Evolutionary conservation across 2,797 vertebrate species (phyloP).

Genomic region (Sebastes matsubarae): DNA sequence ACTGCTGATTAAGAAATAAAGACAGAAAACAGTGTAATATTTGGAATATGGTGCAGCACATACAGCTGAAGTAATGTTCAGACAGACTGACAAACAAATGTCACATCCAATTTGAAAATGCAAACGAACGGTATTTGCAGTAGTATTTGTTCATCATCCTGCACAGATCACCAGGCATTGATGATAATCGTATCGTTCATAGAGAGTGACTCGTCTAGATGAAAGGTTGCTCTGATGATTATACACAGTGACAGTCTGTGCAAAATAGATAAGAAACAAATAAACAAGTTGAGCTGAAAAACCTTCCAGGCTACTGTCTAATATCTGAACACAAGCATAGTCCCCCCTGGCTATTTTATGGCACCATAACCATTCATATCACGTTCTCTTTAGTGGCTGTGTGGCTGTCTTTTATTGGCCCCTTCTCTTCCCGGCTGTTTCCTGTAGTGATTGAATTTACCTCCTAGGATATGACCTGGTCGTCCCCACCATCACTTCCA

Average conservation of each 20-base stretch:
- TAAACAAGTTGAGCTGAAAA: slow-evolving; percentile 19
- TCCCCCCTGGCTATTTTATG: slow-evolving; percentile 13
- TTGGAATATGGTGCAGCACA: too few relatives aligned
- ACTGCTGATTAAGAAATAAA: neutral
- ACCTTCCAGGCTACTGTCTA: slow-evolving; percentile 9
- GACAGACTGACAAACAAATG: neutral
- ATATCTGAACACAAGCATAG: slow-evolving; percentile 12
- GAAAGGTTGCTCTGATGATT: neutral
- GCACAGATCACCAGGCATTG: slow-evolving; percentile 2
- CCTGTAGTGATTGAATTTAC: slow-evolving; percentile 78
- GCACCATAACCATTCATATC: slow-evolving; percentile 49
- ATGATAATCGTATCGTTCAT: neutral
- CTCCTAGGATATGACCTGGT: slow-evolving; percentile 69
- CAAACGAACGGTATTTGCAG: slow-evolving; percentile 18
- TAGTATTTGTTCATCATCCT: slow-evolving; percentile 7
- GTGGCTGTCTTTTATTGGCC: slow-evolving; percentile 59
- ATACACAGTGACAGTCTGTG: neutral
- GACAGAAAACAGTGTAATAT: neutral
- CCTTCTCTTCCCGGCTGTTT: slow-evolving; percentile 58
- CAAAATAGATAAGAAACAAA: neutral
- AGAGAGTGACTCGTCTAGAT: neutral
- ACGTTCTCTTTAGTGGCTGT: slow-evolving; percentile 43
- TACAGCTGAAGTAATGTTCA: neutral
- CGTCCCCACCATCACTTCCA: slow-evolving; percentile 27
- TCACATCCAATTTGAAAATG: slow-evolving; percentile 1